A percentile compares a stretch with the other conserved stretches of the same genome.
Conservation (phyloP, 2,113 vertebrate genomes). For the Paradoxurus hermaphroditus region DNA sequence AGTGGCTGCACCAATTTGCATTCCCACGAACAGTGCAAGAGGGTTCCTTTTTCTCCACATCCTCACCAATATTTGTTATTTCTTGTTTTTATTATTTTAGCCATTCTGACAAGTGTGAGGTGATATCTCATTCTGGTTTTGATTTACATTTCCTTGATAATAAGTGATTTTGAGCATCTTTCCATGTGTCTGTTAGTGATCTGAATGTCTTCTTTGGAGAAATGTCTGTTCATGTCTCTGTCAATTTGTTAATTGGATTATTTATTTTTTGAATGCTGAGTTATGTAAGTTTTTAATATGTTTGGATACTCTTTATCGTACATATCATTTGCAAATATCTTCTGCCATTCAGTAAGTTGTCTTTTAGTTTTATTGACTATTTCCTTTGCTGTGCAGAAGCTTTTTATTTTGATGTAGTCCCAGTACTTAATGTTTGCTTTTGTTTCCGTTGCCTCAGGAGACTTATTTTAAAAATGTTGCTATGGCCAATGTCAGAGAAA, state of each 20-base stretch:
- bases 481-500: no score
- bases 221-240: neutral
- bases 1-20: neutral
- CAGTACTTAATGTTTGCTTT: neutral
- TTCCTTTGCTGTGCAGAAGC: neutral
- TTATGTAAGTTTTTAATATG: neutral
- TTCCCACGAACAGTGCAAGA: neutral
- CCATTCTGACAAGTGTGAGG: neutral
- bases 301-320: neutral
- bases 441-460: neutral
- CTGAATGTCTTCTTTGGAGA: neutral
- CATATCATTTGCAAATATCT: neutral
- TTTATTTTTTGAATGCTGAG: neutral
- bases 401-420: neutral
- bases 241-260: neutral
- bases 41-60: neutral
- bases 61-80: neutral
- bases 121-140: neutral
- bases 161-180: neutral
- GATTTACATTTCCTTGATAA: neutral
- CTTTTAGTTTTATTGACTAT: neutral
- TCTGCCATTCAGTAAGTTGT: no score
- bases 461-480: neutral
- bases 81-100: neutral
- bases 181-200: neutral